These are phyloP conservation scores for Agrochola litura DNA, from an alignment of 2,888 invertebrate genomes.

Conservation along the genomic window DNA sequence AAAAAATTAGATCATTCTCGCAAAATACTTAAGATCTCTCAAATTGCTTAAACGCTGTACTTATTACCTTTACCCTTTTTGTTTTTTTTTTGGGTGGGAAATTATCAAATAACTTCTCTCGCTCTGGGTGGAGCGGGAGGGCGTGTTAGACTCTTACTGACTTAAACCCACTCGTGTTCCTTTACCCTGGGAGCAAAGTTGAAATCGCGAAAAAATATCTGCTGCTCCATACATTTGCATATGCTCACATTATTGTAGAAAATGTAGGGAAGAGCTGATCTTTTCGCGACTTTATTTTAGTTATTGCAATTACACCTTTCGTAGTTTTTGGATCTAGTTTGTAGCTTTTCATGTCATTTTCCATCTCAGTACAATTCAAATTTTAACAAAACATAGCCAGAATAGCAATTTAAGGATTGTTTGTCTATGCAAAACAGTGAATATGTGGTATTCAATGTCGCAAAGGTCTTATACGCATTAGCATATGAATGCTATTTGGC, in stretches of 20 bases:
- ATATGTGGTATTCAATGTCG: conserved; percentile 29
- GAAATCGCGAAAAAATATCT: no score
- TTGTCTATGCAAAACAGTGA: conserved; percentile 35
- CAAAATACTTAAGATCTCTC: not conserved
- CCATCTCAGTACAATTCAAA: not conserved
- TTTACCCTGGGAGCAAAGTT: no score
- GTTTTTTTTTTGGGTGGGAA: no score
- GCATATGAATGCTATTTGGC: conserved; percentile 54
- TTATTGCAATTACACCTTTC: not conserved
- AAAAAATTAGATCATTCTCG: not conserved
- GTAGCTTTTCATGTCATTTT: conserved; percentile 2
- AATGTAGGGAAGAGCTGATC: not conserved
- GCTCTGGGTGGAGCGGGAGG: no score
- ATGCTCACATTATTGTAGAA: not conserved
- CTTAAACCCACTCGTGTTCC: no score
- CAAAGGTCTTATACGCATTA: conserved; percentile 36
- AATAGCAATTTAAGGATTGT: conserved; percentile 19
- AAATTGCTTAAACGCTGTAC: no score
- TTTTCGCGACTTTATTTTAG: not conserved
- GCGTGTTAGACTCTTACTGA: no score
- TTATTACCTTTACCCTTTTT: no score
- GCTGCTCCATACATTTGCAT: not conserved
- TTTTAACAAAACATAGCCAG: conserved; percentile 23
- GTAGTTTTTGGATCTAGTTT: not conserved
- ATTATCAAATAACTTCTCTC: no score